Evolutionary conservation across 1,140 invertebrate species (phyloP).

Genomic region (Mycetomoellerius zeteki): DNA sequence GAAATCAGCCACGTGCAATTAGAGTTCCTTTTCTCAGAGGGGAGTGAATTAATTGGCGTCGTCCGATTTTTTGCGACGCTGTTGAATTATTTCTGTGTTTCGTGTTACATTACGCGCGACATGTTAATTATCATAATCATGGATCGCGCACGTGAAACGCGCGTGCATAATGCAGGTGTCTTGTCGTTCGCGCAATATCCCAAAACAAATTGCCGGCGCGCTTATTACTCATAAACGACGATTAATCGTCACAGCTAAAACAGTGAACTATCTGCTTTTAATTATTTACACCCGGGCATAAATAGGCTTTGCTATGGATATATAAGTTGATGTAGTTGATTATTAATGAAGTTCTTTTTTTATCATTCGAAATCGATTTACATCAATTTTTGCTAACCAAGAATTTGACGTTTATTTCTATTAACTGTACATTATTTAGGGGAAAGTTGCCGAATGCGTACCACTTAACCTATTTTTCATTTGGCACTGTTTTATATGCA

Average conservation of each 20-base stretch:
- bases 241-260: constrained; percentile 60
- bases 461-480: no score
- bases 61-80: constrained; percentile 40
- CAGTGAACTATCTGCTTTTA: constrained; percentile 55
- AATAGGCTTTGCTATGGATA: constrained; percentile 2
- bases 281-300: constrained; percentile 41
- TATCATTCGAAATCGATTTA: neutral
- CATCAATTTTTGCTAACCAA: constrained; percentile 1
- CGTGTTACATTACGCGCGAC: constrained; percentile 52
- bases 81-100: constrained; percentile 48
- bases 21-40: constrained; percentile 22
- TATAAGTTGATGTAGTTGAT: constrained; percentile 19
- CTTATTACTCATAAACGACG: constrained; percentile 64
- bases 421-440: neutral
- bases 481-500: no score
- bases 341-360: constrained; percentile 10
- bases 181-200: constrained; percentile 52
- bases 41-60: constrained; percentile 35
- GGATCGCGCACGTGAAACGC: constrained; percentile 37
- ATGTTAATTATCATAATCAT: constrained; percentile 62
- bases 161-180: constrained; percentile 50
- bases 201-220: constrained; percentile 54
- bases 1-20: constrained; percentile 41
- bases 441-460: no score
- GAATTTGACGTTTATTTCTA: neutral